Percentiles rank a stretch among this genome's conserved stretches.
These are phyloP conservation scores for Cavia porcellus DNA, from an alignment of 2,113 vertebrate species.

Conservation along the genomic window DNA sequence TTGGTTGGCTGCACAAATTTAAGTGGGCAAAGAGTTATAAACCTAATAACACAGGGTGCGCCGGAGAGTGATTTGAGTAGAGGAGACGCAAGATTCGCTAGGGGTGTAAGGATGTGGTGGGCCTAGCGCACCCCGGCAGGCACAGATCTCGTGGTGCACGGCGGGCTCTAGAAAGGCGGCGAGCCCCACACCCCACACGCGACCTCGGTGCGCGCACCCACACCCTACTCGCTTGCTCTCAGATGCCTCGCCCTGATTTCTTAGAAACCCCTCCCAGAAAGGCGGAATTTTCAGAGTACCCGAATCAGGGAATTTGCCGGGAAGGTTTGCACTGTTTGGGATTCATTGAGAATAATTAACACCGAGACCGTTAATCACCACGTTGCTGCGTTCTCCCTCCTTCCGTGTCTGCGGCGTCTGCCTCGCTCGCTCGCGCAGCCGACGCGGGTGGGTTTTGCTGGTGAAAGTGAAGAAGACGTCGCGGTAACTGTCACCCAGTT, in stretches of 20 bases:
- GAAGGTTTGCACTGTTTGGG: constrained; percentile 79
- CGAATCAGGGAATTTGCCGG: constrained; percentile 54
- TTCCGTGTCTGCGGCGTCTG: constrained; percentile 78
- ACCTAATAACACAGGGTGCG: constrained; percentile 87
- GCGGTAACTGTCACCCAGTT: constrained; percentile 86
- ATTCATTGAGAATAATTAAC: constrained; percentile 85
- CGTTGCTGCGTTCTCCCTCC: constrained; percentile 51
- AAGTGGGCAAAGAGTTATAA: constrained; percentile 92
- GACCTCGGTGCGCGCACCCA: background rate
- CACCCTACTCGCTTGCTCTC: background rate
- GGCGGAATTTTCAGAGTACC: constrained; percentile 78
- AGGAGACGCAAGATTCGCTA: constrained; percentile 72
- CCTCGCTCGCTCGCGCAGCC: constrained; percentile 74
- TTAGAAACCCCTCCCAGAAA: constrained; percentile 45
- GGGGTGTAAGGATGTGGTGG: constrained; percentile 67
- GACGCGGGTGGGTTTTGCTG: constrained; percentile 83
- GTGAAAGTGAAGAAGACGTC: constrained; percentile 88
- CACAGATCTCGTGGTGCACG: background rate
- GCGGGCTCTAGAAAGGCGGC: background rate
- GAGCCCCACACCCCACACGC: background rate
- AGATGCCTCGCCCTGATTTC: background rate
- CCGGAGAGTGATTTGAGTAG: constrained; percentile 84
- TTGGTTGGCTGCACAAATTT: constrained; percentile 92
- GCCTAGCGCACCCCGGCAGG: constrained; percentile 25
- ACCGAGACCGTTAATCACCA: constrained; percentile 80